Evolutionary conservation across 2,113 vertebrate genomes (phyloP), one percentile per base, ranked within the genome.

Genomic region (Lynx canadensis): DNA sequence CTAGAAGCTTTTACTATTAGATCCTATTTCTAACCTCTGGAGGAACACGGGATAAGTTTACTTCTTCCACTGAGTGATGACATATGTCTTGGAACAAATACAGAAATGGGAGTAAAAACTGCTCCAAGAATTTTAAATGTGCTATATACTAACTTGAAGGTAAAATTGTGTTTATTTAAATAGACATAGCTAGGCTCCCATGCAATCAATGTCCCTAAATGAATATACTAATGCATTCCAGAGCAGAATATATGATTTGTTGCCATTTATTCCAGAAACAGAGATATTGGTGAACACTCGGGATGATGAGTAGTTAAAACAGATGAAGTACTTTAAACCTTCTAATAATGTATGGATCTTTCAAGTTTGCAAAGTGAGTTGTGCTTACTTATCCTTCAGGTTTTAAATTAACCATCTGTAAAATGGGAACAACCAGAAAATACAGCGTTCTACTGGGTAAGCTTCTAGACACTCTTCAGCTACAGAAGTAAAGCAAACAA

Each of bases 81-180:
- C 19, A 85, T 83, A 97, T 78, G 55, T 91, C 14, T 84, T 85
- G 11, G 4, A 86, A 96, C 2, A 96, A 94, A 33, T 95, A 76
- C 71, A 9, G 1, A 15, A 60, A 11, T 23, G 5, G 0, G 5
- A 25, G 5, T 33, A 65, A 60, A 79, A 95, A 31, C 23, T 66
- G 5, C 12, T 93, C 13, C 9, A 71, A 90, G 14, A 48, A 94
- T 69, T 96, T 95, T 18, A 9, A 74, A 92, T 85, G 16, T 71
- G 8, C 13, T 79, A 55, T 50, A 69, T 4, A 41, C 9, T 82
- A 80, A 74, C 12, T 74, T 96, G 33, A 94, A 95, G 90, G 25
- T 88, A 36, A 97, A 89, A 55, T 45, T 45, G n/a, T 11, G 23
- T 45, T 89, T 89, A 83, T 92, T 97, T 60, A 97, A 89, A 63